Conservation (phyloP, 1,140 invertebrate genomes). For the Manduca sexta region DNA sequence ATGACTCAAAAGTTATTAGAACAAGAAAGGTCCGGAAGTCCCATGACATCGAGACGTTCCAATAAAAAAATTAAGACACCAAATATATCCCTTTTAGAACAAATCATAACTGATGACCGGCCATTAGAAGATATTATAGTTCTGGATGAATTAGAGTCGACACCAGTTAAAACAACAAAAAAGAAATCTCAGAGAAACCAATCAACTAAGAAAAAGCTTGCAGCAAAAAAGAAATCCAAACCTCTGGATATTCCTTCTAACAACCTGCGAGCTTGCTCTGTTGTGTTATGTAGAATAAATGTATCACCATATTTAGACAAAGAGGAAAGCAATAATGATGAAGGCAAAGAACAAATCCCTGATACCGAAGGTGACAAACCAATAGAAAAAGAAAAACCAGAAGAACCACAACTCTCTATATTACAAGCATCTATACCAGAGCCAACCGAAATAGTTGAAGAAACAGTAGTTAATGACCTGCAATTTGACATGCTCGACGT, state of each 20-base stretch:
- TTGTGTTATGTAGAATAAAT: constrained; percentile 39
- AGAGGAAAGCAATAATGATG: no score
- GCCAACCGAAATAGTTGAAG: constrained; percentile 9
- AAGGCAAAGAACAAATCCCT: no score
- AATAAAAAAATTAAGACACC: constrained; percentile 38
- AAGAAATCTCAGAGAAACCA: constrained; percentile 26
- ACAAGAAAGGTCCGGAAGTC: constrained; percentile 24
- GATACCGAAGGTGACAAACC: no score
- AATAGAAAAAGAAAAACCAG: no score
- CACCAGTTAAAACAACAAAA: constrained; percentile 22
- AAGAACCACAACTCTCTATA: no score
- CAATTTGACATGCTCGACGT: constrained; percentile 65
- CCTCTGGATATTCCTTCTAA: constrained; percentile 3
- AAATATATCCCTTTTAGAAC: constrained; percentile 61
- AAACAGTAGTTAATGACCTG: constrained; percentile 37
- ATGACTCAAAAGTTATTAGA: constrained; percentile 23
- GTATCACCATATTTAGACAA: constrained; percentile 29
- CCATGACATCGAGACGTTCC: constrained; percentile 23
- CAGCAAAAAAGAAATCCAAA: constrained; percentile 18
- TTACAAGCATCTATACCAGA: no score
- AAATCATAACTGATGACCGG: constrained; percentile 58
- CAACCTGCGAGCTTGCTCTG: constrained; percentile 46
- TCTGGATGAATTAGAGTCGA: constrained; percentile 48
- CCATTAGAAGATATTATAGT: constrained; percentile 63
- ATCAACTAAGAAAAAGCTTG: constrained; percentile 27